phyloP scores from a whole-genome alignment of 2,113 vertebrate species.

The Epinephelus cyanopodus region DNA sequence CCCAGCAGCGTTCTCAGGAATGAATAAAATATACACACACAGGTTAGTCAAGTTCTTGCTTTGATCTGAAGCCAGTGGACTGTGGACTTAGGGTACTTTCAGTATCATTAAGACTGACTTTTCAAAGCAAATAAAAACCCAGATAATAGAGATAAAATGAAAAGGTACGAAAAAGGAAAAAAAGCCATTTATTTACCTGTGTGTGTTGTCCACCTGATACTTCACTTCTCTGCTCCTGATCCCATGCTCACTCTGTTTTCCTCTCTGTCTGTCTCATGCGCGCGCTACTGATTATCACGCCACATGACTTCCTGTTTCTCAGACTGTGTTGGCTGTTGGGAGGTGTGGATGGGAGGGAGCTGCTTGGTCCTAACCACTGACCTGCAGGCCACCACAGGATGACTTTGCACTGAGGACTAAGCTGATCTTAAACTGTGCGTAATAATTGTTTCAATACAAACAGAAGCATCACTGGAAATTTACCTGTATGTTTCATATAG shows the following conservation, averaged over 20 bases:
- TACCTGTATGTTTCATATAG: not conserved
- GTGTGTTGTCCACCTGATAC: conserved; percentile 48
- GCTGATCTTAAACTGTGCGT: not conserved
- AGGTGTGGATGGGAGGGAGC: conserved; percentile 61
- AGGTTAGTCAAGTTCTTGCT: not conserved
- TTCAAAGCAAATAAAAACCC: conserved; percentile 2
- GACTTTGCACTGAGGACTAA: conserved; percentile 23
- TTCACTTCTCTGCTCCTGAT: conserved; percentile 53
- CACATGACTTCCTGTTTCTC: conserved; percentile 70
- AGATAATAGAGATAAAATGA: not conserved
- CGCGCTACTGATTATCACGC: conserved; percentile 48
- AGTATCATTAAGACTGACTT: not conserved
- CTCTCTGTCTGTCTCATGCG: conserved; percentile 29
- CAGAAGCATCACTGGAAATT: not conserved
- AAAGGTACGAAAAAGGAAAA: not conserved
- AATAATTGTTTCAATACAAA: not conserved
- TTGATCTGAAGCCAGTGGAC: conserved; percentile 16
- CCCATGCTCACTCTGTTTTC: conserved; percentile 34
- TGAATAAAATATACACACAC: conserved; percentile 19
- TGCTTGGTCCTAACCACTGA: conserved; percentile 37
- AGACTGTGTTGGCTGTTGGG: conserved; percentile 45
- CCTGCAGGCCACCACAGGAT: conserved; percentile 20
- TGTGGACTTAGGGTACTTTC: not conserved
- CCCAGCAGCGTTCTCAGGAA: not conserved
- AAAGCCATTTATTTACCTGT: conserved; percentile 61